These are phyloP conservation scores for Cladopsammia gracilis DNA, from an alignment of 64 coral and sea anemone genomes.

Conservation along the genomic window DNA sequence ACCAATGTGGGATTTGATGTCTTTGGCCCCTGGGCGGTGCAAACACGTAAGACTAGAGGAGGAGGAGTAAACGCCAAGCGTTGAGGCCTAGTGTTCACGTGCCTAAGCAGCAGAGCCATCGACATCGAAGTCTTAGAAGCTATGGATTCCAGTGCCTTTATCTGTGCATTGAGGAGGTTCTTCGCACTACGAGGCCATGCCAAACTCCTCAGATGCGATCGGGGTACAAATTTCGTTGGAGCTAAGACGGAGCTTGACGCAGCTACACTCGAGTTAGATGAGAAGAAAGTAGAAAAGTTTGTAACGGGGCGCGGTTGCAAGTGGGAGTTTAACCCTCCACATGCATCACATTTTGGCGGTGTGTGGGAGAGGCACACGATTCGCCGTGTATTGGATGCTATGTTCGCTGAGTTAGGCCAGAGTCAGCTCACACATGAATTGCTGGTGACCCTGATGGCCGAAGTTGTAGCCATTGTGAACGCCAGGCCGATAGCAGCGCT, in stretches of 20 bases:
- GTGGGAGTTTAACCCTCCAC: slow-evolving; percentile 57
- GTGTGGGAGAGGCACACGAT: slow-evolving; percentile 67
- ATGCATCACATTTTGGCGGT: slow-evolving; percentile 46
- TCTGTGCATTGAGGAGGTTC: slow-evolving; percentile 44
- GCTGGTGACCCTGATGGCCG: slow-evolving; percentile 45
- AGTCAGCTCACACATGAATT: slow-evolving; percentile 43
- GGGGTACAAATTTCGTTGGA: slow-evolving; percentile 62
- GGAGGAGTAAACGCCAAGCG: slow-evolving; percentile 34
- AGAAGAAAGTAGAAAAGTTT: slow-evolving; percentile 34
- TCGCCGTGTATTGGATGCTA: slow-evolving; percentile 30
- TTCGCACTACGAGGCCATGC: slow-evolving; percentile 43
- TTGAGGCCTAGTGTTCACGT: slow-evolving; percentile 45
- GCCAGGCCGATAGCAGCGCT: slow-evolving; percentile 54
- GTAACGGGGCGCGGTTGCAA: slow-evolving; percentile 20
- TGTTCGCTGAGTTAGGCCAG: slow-evolving; percentile 23
- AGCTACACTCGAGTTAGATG: slow-evolving; percentile 17
- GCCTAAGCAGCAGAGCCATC: slow-evolving; percentile 44
- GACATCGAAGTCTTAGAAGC: slow-evolving; percentile 51
- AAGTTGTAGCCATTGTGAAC: slow-evolving; percentile 45
- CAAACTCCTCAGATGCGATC: slow-evolving; percentile 19
- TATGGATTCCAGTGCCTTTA: slow-evolving; percentile 45
- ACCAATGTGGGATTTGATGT: slow-evolving; percentile 39
- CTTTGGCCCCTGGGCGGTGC: slow-evolving; percentile 46
- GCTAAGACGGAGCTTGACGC: slow-evolving; percentile 25
- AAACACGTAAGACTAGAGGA: slow-evolving; percentile 11